Conservation (phyloP, 2,113 vertebrate genomes). For the Tyto alba region DNA sequence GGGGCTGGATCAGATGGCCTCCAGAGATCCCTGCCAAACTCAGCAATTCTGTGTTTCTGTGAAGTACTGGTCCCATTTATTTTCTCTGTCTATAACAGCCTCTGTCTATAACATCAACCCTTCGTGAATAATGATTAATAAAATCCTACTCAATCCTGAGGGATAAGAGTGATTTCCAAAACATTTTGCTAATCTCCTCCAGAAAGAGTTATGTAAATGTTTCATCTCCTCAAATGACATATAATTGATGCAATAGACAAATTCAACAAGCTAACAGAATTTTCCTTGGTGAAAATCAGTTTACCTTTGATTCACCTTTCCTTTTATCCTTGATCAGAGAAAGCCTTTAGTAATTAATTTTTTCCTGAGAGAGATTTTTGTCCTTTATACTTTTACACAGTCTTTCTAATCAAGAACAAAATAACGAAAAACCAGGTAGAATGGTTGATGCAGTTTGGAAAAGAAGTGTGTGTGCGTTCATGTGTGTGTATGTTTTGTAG, state of each 20-base stretch:
- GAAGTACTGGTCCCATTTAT: neutral
- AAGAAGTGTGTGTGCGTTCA: fast-evolving
- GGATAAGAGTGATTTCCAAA: neutral
- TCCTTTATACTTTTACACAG: neutral
- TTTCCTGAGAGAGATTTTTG: neutral
- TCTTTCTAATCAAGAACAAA: neutral
- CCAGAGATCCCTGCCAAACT: neutral
- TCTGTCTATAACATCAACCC: neutral
- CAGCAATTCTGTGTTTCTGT: neutral
- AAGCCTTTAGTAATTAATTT: neutral
- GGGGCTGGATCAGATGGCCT: neutral
- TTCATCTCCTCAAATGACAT: neutral
- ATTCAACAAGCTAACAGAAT: neutral
- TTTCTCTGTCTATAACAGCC: neutral
- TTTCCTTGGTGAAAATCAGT: neutral
- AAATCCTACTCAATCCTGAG: neutral
- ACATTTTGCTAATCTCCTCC: neutral
- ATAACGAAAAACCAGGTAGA: neutral
- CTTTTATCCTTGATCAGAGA: neutral
- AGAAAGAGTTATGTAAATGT: neutral
- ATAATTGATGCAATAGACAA: neutral
- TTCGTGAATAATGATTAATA: neutral
- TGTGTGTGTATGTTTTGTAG: neutral
- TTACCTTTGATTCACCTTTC: neutral
- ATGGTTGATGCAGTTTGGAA: neutral